Evolutionary conservation across 64 coral and sea anemone genomes (phyloP), one percentile per base, ranked within the genome.

Genomic region (Hydrozoanthus tunicans): DNA sequence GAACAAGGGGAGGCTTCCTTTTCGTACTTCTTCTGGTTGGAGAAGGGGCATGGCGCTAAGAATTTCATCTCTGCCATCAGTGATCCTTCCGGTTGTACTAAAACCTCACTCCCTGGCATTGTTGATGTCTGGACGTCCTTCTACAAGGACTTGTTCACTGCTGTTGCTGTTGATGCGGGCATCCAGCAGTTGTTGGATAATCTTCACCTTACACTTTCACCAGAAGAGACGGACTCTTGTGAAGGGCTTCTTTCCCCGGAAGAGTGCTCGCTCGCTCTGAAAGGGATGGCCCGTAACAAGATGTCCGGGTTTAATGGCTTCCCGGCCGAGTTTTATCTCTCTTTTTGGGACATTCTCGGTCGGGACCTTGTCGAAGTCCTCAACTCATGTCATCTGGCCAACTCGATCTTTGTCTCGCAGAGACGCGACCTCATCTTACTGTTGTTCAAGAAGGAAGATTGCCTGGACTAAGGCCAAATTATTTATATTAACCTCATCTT

Each of bases 261-360:
- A 0, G 92, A 89, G 26, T 81, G 64, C 27, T 15, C 73, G 67
- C 8, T 9, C 4, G 92, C 92, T 61, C 77, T 93, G 5, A 32
- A 79, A 5, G 83, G 85, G 15, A 93, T 81, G 85, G 83, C 92
- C 15, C 14, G 56, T 0, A 0, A 58, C 68, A 90, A 90, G 43
- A 20, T 83, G n/a, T 83, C 91, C 0, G 91, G 91, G 10, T 59
- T 59, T 3, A 54, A 93, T 59, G 83, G 91, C 3, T 58, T 93
- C 0, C 83, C 73, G 0, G 77, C 66, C 7, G 91, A 93, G 43
- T 93, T 93, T 58, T 89, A 86, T 8, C 7, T 93, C 9, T 53
- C 70, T 5, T 92, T 92, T 23, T 92, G 91, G 91, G 9, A 77
- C 9, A 51, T 93, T 3, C 53, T 89, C 0, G 82, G 91, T 6